Percentiles rank a stretch among this genome's conserved stretches.
phyloP scores from a whole-genome alignment of 2,113 vertebrate genomes.

The Ailuropoda melanoleuca region DNA sequence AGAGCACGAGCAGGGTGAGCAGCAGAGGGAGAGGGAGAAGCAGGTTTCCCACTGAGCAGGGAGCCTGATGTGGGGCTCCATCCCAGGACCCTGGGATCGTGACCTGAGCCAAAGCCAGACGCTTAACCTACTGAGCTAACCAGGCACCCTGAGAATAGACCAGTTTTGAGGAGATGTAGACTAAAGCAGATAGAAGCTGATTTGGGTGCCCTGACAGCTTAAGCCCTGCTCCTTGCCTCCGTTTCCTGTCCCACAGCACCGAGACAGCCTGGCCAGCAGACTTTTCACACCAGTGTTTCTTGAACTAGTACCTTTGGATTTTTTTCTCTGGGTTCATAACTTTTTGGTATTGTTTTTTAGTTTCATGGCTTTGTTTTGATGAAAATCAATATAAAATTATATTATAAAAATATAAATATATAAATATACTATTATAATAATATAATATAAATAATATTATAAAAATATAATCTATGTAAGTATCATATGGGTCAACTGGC shows the following conservation, averaged over 20 bases:
- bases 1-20: too few species aligned
- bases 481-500: background rate
- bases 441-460: background rate
- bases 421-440: too few species aligned
- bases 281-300: background rate
- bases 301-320: background rate
- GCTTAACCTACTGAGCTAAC: too few species aligned
- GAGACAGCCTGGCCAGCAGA: background rate
- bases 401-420: too few species aligned
- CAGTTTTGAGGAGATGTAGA: background rate
- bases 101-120: too few species aligned
- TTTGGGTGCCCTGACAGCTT: background rate
- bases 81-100: too few species aligned
- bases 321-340: background rate
- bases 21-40: too few species aligned
- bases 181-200: background rate
- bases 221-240: too few species aligned
- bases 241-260: background rate
- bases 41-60: too few species aligned
- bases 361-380: constrained; percentile 33
- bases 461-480: background rate
- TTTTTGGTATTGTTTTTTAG: background rate
- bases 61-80: too few species aligned
- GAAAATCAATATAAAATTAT: background rate
- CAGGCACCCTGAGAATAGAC: background rate